Conservation (phyloP, 2,797 vertebrate genomes). For the Dendrocincla fuliginosa region DNA sequence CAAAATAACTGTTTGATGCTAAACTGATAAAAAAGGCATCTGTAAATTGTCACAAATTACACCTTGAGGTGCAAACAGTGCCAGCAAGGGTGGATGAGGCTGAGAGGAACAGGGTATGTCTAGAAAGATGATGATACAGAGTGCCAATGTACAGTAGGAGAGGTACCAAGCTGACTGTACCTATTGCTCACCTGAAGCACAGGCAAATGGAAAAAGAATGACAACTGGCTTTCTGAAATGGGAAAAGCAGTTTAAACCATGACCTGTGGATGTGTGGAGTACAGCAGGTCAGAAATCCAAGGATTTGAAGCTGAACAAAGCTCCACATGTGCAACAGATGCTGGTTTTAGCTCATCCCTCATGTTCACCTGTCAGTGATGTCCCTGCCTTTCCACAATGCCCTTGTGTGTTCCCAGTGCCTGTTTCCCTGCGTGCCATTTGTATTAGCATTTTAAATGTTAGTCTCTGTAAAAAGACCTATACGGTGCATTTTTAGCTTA, state of each 20-base stretch:
- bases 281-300: background rate
- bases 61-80: background rate
- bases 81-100: background rate
- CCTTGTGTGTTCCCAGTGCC: background rate
- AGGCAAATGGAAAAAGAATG: background rate
- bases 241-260: background rate
- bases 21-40: slow-evolving; percentile 6
- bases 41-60: background rate
- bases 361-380: background rate
- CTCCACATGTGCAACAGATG: background rate
- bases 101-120: background rate
- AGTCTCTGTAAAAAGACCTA: background rate
- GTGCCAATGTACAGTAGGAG: background rate
- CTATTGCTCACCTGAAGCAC: background rate
- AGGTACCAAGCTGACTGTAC: background rate
- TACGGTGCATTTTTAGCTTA: background rate
- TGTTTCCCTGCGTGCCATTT: background rate
- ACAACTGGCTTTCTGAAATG: background rate
- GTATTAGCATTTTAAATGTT: slow-evolving; percentile 25
- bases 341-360: background rate
- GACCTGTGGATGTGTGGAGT: background rate
- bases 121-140: background rate
- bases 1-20: slow-evolving; percentile 11
- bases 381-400: background rate
- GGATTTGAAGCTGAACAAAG: background rate